These are phyloP conservation scores for Etheostoma spectabile DNA, from an alignment of 2,113 vertebrate species.

Conservation along the genomic window DNA sequence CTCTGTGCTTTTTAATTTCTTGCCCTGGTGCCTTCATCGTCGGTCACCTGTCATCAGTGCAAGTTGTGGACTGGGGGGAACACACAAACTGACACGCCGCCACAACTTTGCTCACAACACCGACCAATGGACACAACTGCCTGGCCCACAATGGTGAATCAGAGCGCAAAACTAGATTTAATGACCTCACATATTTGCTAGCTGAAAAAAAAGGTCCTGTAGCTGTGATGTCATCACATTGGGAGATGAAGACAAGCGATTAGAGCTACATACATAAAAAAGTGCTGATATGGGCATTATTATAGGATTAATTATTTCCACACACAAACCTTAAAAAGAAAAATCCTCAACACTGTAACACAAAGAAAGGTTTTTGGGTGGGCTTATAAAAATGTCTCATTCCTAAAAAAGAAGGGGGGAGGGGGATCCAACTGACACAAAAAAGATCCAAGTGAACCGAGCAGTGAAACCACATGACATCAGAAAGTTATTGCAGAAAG, in stretches of 20 bases:
- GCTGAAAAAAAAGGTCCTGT: not conserved
- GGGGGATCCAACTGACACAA: not conserved
- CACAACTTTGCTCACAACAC: conserved; percentile 62
- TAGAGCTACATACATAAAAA: conserved; percentile 5
- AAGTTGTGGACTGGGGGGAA: conserved; percentile 47
- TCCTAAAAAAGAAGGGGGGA: not conserved
- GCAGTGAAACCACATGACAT: conserved; percentile 18
- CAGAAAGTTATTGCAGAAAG: not conserved
- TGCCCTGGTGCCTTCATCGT: conserved; percentile 81
- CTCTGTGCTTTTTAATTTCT: conserved; percentile 83
- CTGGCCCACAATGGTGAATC: conserved; percentile 39
- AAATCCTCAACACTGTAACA: conserved; percentile 13
- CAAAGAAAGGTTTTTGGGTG: not conserved
- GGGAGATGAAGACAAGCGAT: not conserved
- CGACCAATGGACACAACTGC: conserved; percentile 30
- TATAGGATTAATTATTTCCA: conserved; percentile 28
- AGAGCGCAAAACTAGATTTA: conserved; percentile 24
- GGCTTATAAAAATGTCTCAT: conserved; percentile 5
- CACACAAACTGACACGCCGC: conserved; percentile 51
- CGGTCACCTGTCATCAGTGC: conserved; percentile 78
- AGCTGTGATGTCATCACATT: conserved; percentile 32
- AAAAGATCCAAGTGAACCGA: not conserved
- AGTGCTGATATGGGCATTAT: not conserved
- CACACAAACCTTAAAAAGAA: not conserved
- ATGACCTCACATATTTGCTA: conserved; percentile 19